Percentiles rank a stretch among this genome's conserved stretches.
phyloP scores from a whole-genome alignment of 2,888 invertebrate species.

The Hymenopus coronatus region DNA sequence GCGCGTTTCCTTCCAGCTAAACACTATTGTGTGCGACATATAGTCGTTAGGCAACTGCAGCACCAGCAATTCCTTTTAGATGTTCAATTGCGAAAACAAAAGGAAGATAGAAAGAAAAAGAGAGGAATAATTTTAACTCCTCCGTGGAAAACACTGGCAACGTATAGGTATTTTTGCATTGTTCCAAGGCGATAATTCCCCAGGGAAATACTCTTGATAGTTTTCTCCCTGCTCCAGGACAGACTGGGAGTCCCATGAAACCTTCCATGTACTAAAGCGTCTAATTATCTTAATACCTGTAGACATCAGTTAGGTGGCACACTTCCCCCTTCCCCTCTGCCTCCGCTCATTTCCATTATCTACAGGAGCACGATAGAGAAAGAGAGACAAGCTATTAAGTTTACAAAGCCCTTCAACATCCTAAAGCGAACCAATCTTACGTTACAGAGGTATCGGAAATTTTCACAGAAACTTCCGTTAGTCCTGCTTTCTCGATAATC shows the following conservation, averaged over 20 bases:
- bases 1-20: too few species aligned
- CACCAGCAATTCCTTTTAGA: not conserved
- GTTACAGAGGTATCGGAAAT: conserved; percentile 4
- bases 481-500: not conserved
- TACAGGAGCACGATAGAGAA: not conserved
- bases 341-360: not conserved
- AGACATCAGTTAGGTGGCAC: not conserved
- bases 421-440: conserved; percentile 3
- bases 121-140: not conserved
- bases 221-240: not conserved
- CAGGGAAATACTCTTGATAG: not conserved
- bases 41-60: not conserved
- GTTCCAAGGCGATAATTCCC: not conserved
- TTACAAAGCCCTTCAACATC: conserved; percentile 5
- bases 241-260: not conserved
- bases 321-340: not conserved
- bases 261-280: not conserved
- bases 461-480: not conserved
- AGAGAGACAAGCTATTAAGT: not conserved
- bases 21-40: not conserved
- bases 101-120: not conserved
- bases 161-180: not conserved
- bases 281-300: not conserved
- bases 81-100: not conserved
- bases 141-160: not conserved